Evolutionary conservation across 2,797 vertebrate species (phyloP), one percentile per base, ranked within the genome.

Genomic region (Iguana delicatissima): DNA sequence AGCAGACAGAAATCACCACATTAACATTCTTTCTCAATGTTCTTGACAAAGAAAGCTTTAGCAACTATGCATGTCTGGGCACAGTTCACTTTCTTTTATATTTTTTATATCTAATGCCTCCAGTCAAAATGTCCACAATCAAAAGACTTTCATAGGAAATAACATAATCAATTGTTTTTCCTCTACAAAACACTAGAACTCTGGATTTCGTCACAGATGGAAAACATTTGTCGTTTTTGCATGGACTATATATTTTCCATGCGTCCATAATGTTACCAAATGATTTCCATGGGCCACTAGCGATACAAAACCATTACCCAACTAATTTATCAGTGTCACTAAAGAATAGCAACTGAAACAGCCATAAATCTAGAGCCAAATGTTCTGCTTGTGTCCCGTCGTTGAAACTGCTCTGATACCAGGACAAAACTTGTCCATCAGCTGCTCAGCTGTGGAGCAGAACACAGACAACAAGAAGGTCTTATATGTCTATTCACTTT

Each of bases 271-370:
- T 87, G 84, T 88, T 87, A 62, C 12, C 35, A 73, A 72, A 79
- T 84, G 50, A 72, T 72, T 91, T 91, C 80, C 73, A 91, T 42
- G 85, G 85, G 57, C 89, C 72, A 84, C 85, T 76, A 29, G 50
- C 84, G 72, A 88, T 69, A 72, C 79, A 80, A 88, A 91, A 84
- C 64, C 62, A 79, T 88, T 77, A 46, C 59, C 81, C 73, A 35
- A 29, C 73, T 88, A 79, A 88, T 91, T 82, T 88, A 84, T 91
- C 86, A 88, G 72, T 91, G 90, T 84, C 90, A 46, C 86, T 91
- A 88, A 84, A 88, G 86, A 88, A 80, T 64, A 88, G 18, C 62
- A 88, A 84, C 73, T 57, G 79, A 91, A 91, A 55, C 79, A 86
- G 77, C 84, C 76, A n/a, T 67, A 82, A 76, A 89, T 77, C 84